phyloP scores from a whole-genome alignment of 2,888 invertebrate species.

The Parochlus steinenii region DNA sequence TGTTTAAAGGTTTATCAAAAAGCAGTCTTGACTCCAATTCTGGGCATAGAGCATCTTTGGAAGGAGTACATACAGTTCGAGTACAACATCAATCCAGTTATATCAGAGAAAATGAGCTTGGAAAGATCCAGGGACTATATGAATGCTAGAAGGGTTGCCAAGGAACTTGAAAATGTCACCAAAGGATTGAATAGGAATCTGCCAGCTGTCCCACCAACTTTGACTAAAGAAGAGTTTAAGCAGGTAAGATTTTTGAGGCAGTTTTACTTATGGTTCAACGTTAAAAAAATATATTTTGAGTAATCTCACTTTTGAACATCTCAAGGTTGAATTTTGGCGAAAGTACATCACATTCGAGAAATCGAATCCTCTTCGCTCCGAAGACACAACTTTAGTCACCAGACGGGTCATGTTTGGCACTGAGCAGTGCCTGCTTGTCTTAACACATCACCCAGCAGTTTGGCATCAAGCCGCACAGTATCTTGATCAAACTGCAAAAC shows the following conservation, averaged over 20 bases:
- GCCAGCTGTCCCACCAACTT: constrained; percentile 91
- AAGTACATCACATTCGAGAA: constrained; percentile 97
- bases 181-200: constrained; percentile 88
- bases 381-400: constrained; percentile 86
- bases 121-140: constrained; percentile 93
- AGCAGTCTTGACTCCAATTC: constrained; percentile 91
- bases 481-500: constrained; percentile 85
- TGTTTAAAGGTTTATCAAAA: constrained; percentile 82
- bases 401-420: constrained; percentile 96
- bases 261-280: not conserved
- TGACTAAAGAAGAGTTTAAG: constrained; percentile 76
- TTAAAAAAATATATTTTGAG: constrained; percentile 2
- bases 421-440: constrained; percentile 89
- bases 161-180: constrained; percentile 89
- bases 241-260: constrained; percentile 42
- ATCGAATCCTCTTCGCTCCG: constrained; percentile 86
- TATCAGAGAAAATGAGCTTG: constrained; percentile 93
- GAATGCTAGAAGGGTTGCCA: constrained; percentile 91
- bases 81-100: constrained; percentile 61
- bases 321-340: constrained; percentile 92
- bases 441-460: constrained; percentile 95
- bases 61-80: constrained; percentile 97
- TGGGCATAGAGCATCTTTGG: constrained; percentile 92
- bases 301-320: constrained; percentile 15
- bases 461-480: constrained; percentile 99